Base-by-base conservation (phyloP, 2,797 vertebrate species). In the Fringilla coelebs region DNA sequence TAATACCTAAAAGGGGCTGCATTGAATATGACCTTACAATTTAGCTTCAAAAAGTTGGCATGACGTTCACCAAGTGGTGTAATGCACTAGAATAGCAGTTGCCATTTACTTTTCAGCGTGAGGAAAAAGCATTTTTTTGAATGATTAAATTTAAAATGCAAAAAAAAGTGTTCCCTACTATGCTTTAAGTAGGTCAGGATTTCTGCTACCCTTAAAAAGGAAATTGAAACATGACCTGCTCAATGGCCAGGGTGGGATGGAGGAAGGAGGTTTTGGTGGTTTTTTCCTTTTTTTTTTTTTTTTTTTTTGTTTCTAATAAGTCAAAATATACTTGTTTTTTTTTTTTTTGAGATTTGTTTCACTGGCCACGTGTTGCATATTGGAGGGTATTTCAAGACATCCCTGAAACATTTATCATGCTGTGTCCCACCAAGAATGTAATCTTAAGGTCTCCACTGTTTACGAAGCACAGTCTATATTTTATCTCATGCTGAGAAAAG, bases 401-500 rank as follows among this genome's bases (percentile, higher is more conserved):
- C 90, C 14, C 79, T 72, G 60, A 84, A 88, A 76, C 89, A 67
- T 61, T 90, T 93, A 43, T 90, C 82, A 36, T 61, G 75, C 94
- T 90, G 73, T 81, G 73, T 94, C 91, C 76, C 80, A 92, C 88
- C 71, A 90, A 94, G 93, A 91, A 86, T 93, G 91, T 94, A 93
- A 90, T 96, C 76, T 81, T 96, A 95, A 97, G 85, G 92, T 81
- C 94, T 94, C 94, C 20, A 73, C 71, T 96, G 94, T 97, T 97
- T 97, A 84, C 65, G 52, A 91, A 96, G 80, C 94, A 76, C 89
- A 90, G 85, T 91, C 76, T 88, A 79, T 97, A 96, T 94, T 95
- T 96, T 94, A 96, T 94, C 85, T 94, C 94, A 61, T 79, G 91
- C 94, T 97, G 94, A 86, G 95, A 91, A 90, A 90, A 94, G 96